Conservation (phyloP, 2,113 vertebrate species). For the Callospermophilus lateralis region DNA sequence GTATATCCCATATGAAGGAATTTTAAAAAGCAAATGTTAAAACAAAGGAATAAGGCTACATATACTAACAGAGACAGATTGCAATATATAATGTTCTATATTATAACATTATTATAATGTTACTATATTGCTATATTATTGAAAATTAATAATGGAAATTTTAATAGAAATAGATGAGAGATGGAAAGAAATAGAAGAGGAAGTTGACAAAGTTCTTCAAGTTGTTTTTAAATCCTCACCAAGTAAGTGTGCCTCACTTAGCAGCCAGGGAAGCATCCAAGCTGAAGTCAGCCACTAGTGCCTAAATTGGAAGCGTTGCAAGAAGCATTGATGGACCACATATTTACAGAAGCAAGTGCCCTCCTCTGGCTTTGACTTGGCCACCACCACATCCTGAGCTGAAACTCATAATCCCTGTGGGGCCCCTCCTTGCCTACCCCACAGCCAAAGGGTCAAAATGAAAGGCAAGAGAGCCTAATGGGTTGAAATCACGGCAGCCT, state of each 20-base stretch:
- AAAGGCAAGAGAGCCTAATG: neutral
- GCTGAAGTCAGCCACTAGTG: neutral
- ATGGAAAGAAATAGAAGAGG: neutral
- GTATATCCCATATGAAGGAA: neutral
- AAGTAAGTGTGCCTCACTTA: neutral
- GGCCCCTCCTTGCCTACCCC: neutral
- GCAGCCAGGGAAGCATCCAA: neutral
- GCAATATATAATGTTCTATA: neutral
- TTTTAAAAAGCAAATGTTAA: neutral
- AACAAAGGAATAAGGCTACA: neutral
- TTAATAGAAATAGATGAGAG: neutral
- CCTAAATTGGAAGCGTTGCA: neutral
- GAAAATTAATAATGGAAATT: conserved; percentile 9
- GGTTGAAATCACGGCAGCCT: neutral
- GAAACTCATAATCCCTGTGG: neutral
- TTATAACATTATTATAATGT: no score
- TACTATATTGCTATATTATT: neutral
- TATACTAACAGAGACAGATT: neutral
- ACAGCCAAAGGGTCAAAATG: neutral
- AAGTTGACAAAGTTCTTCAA: neutral
- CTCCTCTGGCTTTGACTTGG: neutral
- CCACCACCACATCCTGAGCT: neutral
- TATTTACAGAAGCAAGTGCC: neutral
- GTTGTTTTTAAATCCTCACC: neutral
- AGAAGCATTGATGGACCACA: neutral